phyloP scores from a whole-genome alignment of 1,140 invertebrate genomes.

The Bombus balteatus region DNA sequence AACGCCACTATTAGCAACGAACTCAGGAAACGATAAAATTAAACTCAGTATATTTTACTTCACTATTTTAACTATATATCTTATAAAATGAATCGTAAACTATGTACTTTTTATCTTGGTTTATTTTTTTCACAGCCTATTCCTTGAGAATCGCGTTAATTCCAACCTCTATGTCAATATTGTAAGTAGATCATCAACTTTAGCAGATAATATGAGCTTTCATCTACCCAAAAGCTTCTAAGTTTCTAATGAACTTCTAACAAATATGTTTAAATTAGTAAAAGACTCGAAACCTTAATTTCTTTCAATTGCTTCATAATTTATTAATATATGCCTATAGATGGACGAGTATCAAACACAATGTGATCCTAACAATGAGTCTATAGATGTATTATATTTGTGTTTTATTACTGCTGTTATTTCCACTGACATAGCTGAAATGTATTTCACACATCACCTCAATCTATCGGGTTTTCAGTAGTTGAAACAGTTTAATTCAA shows the following conservation, averaged over 20 bases:
- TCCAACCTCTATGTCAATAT: not conserved
- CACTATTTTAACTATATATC: not conserved
- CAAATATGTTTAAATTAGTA: not conserved
- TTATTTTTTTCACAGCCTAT: not conserved
- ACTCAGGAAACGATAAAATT: not conserved
- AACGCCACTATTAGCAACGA: no score
- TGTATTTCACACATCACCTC: not conserved
- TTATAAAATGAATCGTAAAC: not conserved
- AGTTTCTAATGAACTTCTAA: not conserved
- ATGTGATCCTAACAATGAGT: not conserved
- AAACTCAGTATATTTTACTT: not conserved
- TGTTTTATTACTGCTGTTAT: not conserved
- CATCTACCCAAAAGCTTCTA: not conserved
- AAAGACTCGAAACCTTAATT: no score
- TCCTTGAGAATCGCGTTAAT: not conserved
- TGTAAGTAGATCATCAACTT: not conserved
- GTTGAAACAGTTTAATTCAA: constrained; percentile 23
- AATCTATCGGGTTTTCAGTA: not conserved
- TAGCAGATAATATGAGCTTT: not conserved
- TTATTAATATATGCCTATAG: not conserved
- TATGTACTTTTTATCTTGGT: not conserved
- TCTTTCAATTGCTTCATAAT: not conserved
- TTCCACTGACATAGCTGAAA: not conserved
- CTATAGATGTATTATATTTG: not conserved
- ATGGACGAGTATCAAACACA: not conserved